Conservation (phyloP, 1,140 invertebrate species). For the Diachasma alloeum region DNA sequence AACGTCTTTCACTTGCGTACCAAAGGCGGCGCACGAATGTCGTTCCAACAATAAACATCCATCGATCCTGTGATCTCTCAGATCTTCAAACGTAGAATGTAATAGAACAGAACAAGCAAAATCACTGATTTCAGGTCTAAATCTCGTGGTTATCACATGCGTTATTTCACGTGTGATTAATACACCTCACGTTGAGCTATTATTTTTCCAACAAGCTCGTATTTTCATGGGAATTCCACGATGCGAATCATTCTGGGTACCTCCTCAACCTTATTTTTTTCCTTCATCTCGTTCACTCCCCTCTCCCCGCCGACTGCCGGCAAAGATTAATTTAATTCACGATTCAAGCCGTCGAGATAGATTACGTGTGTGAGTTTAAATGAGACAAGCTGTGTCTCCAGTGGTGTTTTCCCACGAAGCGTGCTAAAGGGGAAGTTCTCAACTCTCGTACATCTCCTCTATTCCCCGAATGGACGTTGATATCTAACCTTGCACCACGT, state of each 20-base stretch:
- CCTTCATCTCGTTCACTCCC: background rate
- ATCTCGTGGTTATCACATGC: background rate
- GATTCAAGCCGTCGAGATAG: background rate
- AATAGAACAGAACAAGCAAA: background rate
- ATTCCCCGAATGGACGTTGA: background rate
- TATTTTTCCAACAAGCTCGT: background rate
- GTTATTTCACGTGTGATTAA: background rate
- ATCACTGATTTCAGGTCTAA: background rate
- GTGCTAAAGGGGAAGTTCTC: background rate
- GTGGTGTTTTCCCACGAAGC: background rate
- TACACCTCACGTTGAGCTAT: background rate
- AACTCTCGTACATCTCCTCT: background rate
- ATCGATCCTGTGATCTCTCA: background rate
- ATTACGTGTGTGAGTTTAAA: conserved; percentile 6
- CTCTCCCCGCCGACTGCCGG: background rate
- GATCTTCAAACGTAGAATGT: background rate
- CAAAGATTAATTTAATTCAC: background rate
- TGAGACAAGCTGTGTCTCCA: background rate
- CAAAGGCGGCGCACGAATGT: background rate
- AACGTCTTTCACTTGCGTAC: background rate
- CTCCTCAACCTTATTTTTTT: background rate
- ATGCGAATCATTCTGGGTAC: background rate
- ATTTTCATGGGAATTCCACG: background rate
- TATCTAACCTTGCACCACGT: background rate
- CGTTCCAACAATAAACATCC: background rate